Percentiles rank a stretch among this genome's conserved stretches.
These are phyloP conservation scores for Strix uralensis DNA, from an alignment of 2,113 vertebrate species.

Conservation along the genomic window DNA sequence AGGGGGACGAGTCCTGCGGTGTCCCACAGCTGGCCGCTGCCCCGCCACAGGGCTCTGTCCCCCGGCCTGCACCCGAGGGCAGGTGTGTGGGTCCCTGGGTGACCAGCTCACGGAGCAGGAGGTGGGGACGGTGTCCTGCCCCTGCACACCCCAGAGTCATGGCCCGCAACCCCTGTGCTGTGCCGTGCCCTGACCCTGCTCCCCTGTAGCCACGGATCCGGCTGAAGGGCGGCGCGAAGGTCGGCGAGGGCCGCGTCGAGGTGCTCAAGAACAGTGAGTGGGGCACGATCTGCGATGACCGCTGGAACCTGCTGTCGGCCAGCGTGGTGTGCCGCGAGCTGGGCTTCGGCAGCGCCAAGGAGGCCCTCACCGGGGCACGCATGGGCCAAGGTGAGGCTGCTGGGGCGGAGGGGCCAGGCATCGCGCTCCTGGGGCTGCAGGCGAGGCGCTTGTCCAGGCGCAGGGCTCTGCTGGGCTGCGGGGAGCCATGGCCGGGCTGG, in stretches of 20 bases:
- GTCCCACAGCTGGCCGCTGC: background rate
- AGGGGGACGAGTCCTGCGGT: accelerated
- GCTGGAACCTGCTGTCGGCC: slow-evolving; percentile 90
- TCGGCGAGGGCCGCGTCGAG: slow-evolving; percentile 91
- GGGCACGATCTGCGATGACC: slow-evolving; percentile 94
- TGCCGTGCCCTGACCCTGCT: accelerated
- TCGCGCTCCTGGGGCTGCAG: accelerated
- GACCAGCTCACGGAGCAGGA: accelerated
- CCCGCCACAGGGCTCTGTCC: background rate
- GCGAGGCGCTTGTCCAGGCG: accelerated
- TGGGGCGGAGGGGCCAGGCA: accelerated
- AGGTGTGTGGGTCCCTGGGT: accelerated
- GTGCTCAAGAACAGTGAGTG: slow-evolving; percentile 87
- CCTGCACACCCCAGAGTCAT: accelerated
- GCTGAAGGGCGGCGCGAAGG: slow-evolving; percentile 86
- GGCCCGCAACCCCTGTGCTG: background rate
- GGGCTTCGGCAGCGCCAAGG: slow-evolving; percentile 93
- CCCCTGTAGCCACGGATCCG: slow-evolving; percentile 75
- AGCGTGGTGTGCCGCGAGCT: slow-evolving; percentile 95
- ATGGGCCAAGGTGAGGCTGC: slow-evolving; percentile 91
- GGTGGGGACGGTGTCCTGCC: background rate
- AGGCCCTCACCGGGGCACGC: slow-evolving; percentile 88
- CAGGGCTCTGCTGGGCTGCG: background rate
- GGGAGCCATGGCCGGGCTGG: accelerated
- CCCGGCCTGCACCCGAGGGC: accelerated